Conservation (phyloP, 2,113 vertebrate genomes). For the Pavo muticus region DNA sequence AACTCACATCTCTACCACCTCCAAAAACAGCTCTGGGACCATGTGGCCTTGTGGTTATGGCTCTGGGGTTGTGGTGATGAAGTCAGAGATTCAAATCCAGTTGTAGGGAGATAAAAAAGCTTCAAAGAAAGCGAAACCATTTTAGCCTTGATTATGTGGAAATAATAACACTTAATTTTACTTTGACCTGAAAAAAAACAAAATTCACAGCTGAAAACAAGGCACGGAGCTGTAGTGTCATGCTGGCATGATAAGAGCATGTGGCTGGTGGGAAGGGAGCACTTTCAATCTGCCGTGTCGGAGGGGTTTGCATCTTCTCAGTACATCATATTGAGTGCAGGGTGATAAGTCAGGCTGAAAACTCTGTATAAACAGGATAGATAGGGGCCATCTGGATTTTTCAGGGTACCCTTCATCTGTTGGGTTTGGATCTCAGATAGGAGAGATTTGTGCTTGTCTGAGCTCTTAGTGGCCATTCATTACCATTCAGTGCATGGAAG, state of each 20-base stretch:
- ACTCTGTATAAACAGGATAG: background rate
- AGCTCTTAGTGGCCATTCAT: background rate
- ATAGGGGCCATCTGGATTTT: background rate
- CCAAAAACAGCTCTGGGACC: conserved; percentile 51
- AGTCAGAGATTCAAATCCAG: conserved; percentile 71
- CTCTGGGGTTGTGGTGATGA: conserved; percentile 69
- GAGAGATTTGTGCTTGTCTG: background rate
- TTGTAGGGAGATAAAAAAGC: conserved; percentile 59
- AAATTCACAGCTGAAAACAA: background rate
- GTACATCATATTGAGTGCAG: accelerated
- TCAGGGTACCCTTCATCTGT: accelerated
- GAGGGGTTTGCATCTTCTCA: background rate
- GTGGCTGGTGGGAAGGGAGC: background rate
- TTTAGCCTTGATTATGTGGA: conserved; percentile 47
- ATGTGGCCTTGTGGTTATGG: conserved; percentile 72
- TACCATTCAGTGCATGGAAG: accelerated
- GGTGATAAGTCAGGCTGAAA: background rate
- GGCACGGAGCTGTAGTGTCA: background rate
- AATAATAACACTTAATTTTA: background rate
- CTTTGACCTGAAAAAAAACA: background rate
- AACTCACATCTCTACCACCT: conserved; percentile 58
- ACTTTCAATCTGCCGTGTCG: accelerated
- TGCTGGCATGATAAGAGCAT: accelerated
- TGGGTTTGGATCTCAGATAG: background rate
- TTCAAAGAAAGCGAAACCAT: conserved; percentile 68